Evolutionary conservation across 2,888 invertebrate species (phyloP).

Genomic region (Eristalinus aeneus): DNA sequence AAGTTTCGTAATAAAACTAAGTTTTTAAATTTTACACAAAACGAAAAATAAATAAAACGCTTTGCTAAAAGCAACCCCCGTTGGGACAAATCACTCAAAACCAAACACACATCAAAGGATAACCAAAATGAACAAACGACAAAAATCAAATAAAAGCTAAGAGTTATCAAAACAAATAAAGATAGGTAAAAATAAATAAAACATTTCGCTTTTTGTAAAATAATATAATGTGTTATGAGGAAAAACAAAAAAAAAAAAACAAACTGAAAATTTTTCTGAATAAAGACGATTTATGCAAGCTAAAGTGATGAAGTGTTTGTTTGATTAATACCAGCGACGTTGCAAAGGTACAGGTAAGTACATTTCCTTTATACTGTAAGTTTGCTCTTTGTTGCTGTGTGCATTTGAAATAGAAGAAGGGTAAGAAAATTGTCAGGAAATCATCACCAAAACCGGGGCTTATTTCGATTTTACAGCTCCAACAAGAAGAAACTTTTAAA

Average conservation of each 20-base stretch:
- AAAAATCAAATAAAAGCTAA: conserved; percentile 10
- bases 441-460: too few relatives aligned
- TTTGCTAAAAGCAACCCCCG: conserved; percentile 67
- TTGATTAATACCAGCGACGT: neutral
- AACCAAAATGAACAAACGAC: conserved; percentile 52
- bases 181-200: conserved; percentile 19
- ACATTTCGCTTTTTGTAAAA: conserved; percentile 69
- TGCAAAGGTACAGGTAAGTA: neutral
- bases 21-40: conserved; percentile 74
- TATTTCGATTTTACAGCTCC: too few relatives aligned
- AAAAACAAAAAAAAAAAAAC: conserved; percentile 44
- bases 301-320: conserved; percentile 10
- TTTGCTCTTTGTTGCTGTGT: too few relatives aligned
- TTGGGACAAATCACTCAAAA: conserved; percentile 46
- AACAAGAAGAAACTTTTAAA: too few relatives aligned
- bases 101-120: conserved; percentile 70
- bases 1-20: conserved; percentile 54
- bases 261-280: conserved; percentile 46
- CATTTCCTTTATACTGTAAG: too few relatives aligned
- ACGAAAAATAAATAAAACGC: conserved; percentile 71
- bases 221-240: conserved; percentile 50
- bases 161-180: conserved; percentile 11
- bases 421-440: too few relatives aligned
- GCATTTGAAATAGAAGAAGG: too few relatives aligned
- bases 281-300: conserved; percentile 67